Percentiles rank a stretch among this genome's conserved stretches.
phyloP scores from a whole-genome alignment of 2,113 vertebrate genomes.

The Bettongia penicillata region DNA sequence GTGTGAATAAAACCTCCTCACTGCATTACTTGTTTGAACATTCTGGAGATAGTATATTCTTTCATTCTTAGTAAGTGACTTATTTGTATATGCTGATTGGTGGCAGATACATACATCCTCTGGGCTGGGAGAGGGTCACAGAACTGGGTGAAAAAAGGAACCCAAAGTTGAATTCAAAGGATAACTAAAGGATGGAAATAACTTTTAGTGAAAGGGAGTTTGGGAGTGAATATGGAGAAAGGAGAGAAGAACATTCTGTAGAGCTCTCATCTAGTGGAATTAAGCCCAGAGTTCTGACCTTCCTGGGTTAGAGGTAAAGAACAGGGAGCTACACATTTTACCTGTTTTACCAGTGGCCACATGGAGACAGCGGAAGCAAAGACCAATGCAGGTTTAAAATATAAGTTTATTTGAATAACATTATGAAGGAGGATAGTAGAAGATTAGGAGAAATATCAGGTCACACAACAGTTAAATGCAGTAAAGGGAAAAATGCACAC shows the following conservation, averaged over 20 bases:
- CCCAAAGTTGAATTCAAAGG: not conserved
- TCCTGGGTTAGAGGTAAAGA: too few relatives aligned
- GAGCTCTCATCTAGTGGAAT: not conserved
- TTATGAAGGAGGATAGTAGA: too few relatives aligned
- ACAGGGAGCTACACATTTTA: too few relatives aligned
- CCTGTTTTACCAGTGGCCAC: too few relatives aligned
- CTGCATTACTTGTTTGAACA: not conserved
- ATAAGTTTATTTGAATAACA: too few relatives aligned
- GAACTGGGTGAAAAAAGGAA: not conserved
- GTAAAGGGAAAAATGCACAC: too few relatives aligned
- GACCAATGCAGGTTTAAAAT: too few relatives aligned
- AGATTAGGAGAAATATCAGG: too few relatives aligned
- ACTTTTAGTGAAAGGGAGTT: not conserved
- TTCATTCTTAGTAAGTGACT: not conserved
- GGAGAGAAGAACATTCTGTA: not conserved
- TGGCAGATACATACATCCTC: not conserved
- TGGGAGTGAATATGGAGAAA: too few relatives aligned
- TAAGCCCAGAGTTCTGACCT: too few relatives aligned
- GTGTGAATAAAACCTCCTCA: not conserved
- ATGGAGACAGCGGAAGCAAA: too few relatives aligned
- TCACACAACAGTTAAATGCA: too few relatives aligned
- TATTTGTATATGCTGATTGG: not conserved
- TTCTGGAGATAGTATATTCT: not conserved
- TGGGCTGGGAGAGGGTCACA: not conserved
- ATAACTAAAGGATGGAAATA: not conserved